phyloP scores from a whole-genome alignment of 1,140 invertebrate genomes.

The Megalonaias nervosa region DNA sequence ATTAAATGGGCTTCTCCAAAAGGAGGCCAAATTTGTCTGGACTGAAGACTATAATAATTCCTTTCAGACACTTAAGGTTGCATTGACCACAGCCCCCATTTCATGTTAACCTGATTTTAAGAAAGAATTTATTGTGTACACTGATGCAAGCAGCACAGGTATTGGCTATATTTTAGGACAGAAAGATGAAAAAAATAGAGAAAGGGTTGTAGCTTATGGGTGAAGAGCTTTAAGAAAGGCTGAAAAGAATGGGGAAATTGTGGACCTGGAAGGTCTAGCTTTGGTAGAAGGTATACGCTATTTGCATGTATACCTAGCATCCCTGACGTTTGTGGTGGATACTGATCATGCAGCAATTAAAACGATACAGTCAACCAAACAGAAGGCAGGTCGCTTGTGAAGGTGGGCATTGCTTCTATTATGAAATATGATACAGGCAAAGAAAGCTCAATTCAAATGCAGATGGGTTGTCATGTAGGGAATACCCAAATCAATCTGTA shows the following conservation, averaged over 20 bases:
- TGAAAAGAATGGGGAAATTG: slow-evolving; percentile 30
- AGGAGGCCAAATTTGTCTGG: background rate
- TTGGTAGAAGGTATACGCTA: slow-evolving; percentile 32
- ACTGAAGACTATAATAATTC: slow-evolving; percentile 33
- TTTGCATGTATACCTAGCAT: slow-evolving; percentile 31
- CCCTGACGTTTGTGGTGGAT: slow-evolving; percentile 71
- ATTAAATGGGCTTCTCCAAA: slow-evolving; percentile 62
- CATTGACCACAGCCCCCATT: slow-evolving; percentile 42
- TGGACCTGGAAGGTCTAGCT: slow-evolving; percentile 13
- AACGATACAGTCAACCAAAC: slow-evolving; percentile 70
- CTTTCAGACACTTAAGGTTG: slow-evolving; percentile 44
- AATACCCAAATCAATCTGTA: too few species aligned
- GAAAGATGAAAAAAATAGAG: slow-evolving; percentile 27
- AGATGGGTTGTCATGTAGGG: too few species aligned
- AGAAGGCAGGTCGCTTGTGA: slow-evolving; percentile 63
- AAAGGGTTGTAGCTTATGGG: slow-evolving; percentile 44
- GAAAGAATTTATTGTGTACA: slow-evolving; percentile 43
- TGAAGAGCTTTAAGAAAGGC: slow-evolving; percentile 21
- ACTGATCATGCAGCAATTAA: slow-evolving; percentile 73
- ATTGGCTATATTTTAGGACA: slow-evolving; percentile 41
- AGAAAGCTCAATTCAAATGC: too few species aligned
- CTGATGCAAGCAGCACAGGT: slow-evolving; percentile 39
- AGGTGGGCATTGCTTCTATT: slow-evolving; percentile 18
- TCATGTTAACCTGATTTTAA: slow-evolving; percentile 34
- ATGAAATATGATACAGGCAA: too few species aligned